phyloP scores from a whole-genome alignment of 2,113 vertebrate genomes.

The Rhinoptilus africanus region DNA sequence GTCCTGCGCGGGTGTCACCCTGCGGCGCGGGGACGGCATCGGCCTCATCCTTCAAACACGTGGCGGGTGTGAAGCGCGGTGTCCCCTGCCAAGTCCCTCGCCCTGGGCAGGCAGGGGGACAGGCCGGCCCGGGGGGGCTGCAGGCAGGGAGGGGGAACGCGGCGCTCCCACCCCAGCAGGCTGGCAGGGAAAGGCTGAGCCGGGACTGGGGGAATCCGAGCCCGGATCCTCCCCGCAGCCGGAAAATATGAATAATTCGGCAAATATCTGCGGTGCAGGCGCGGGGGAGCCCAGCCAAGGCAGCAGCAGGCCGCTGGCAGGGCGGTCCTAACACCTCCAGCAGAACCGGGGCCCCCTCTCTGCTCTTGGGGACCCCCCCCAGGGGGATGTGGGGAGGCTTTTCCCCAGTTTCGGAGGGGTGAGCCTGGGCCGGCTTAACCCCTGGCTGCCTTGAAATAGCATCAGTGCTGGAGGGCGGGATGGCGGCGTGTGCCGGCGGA shows the following conservation, averaged over 20 bases:
- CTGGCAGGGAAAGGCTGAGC: slow-evolving; percentile 43
- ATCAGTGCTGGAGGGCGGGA: not conserved
- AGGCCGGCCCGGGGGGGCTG: not conserved
- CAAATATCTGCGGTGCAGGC: slow-evolving; percentile 61
- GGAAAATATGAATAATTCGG: slow-evolving; percentile 67
- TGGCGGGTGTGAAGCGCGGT: not conserved
- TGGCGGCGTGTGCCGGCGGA: not conserved
- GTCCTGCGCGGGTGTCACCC: not conserved
- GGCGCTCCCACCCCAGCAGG: not conserved
- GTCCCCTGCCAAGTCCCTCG: not conserved
- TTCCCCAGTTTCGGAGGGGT: not conserved
- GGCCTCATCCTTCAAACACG: not conserved
- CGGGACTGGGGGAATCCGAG: not conserved
- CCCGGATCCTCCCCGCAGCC: slow-evolving; percentile 35
- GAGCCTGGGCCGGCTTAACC: not conserved
- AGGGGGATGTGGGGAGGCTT: not conserved
- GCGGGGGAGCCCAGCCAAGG: slow-evolving; percentile 40
- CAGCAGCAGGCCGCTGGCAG: slow-evolving; percentile 52
- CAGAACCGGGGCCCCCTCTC: not conserved
- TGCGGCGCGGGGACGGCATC: accelerated
- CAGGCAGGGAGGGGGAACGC: not conserved
- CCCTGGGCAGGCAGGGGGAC: not conserved
- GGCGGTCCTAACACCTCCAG: slow-evolving; percentile 14
- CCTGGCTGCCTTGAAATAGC: not conserved
- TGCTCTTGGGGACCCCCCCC: not conserved